Percentiles rank a stretch among this genome's conserved stretches.
Evolutionary conservation across 2,113 vertebrate species (phyloP).

Genomic region (Platysternon megacephalum): DNA sequence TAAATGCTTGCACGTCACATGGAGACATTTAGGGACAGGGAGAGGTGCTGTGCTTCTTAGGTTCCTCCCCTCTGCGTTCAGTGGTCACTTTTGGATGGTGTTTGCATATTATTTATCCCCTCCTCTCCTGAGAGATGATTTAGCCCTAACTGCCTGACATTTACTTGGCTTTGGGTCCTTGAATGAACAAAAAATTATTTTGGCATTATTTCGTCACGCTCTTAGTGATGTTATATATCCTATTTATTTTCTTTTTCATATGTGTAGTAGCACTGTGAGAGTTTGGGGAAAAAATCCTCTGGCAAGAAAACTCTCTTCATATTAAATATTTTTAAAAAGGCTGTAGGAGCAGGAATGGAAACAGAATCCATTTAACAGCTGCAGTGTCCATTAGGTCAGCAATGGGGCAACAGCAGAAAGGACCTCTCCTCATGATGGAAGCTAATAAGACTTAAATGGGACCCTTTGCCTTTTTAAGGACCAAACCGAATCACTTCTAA

Average conservation of each 20-base stretch:
- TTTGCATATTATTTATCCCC: background rate
- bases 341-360: background rate
- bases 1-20: rapidly evolving
- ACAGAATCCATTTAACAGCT: background rate
- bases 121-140: conserved; percentile 13
- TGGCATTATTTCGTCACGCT: conserved; percentile 12
- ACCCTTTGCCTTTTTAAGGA: background rate
- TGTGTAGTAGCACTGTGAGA: background rate
- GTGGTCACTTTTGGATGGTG: background rate
- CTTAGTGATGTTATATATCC: background rate
- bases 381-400: background rate
- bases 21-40: background rate
- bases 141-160: background rate
- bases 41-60: background rate
- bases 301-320: background rate
- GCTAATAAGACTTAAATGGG: rapidly evolving
- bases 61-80: background rate
- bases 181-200: background rate
- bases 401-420: background rate
- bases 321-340: background rate
- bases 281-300: background rate
- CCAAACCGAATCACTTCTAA: background rate
- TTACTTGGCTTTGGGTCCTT: conserved; percentile 25
- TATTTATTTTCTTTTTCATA: background rate
- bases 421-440: background rate